phyloP scores from a whole-genome alignment of 2,113 vertebrate genomes.

The Halcyon malimbica region DNA sequence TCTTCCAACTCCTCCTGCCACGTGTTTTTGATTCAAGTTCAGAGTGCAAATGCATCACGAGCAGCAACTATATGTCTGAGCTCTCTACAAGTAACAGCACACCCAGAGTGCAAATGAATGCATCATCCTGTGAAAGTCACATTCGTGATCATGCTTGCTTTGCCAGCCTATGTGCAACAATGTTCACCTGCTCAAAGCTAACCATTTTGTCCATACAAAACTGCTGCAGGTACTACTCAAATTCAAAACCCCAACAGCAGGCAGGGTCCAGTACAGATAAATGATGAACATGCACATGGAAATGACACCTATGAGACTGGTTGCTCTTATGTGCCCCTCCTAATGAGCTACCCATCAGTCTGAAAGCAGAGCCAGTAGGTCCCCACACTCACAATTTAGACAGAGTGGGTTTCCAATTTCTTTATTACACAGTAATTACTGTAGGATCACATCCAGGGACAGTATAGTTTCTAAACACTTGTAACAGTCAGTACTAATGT shows the following conservation, averaged over 20 bases:
- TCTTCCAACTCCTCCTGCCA: neutral
- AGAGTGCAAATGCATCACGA: accelerated
- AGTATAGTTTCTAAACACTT: neutral
- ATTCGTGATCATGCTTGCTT: neutral
- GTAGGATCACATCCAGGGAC: neutral
- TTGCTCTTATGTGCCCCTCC: neutral
- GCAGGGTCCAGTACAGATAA: neutral
- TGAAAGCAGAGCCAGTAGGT: neutral
- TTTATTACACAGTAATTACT: neutral
- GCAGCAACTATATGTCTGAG: neutral
- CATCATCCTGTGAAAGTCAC: neutral
- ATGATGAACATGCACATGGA: neutral
- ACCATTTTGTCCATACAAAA: too few relatives aligned
- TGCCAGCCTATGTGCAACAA: neutral
- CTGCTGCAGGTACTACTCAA: neutral
- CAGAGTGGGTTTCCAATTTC: neutral
- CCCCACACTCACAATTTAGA: neutral
- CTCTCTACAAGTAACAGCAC: neutral
- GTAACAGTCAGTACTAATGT: neutral
- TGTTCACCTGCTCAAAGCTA: neutral
- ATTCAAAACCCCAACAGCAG: neutral
- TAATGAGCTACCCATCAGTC: neutral
- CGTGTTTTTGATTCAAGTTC: neutral
- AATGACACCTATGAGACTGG: neutral
- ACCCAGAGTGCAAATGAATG: neutral